A percentile compares a stretch with the other conserved stretches of the same genome.
Evolutionary conservation across 2,888 invertebrate species (phyloP).

Genomic region (Galerucella pusilla): DNA sequence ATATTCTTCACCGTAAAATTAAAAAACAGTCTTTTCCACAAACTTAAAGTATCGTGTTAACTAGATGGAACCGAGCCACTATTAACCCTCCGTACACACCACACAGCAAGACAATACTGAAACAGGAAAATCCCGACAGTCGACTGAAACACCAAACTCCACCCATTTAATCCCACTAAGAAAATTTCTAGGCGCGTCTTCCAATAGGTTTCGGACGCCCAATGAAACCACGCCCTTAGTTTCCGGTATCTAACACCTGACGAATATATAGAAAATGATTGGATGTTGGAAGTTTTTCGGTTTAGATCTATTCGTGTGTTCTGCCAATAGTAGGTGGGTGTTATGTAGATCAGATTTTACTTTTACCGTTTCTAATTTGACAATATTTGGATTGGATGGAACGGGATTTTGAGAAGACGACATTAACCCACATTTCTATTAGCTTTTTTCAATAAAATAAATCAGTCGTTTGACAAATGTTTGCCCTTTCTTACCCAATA

Average conservation of each 20-base stretch:
- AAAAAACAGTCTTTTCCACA: conserved; percentile 1
- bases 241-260: conserved; percentile 61
- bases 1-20: not conserved
- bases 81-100: conserved; percentile 48
- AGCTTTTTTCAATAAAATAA: not conserved
- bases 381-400: conserved; percentile 23
- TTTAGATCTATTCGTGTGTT: conserved; percentile 18
- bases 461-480: too few species aligned
- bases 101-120: conserved; percentile 18
- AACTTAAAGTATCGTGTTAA: conserved; percentile 14
- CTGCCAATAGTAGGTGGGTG: conserved; percentile 18
- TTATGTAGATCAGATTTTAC: conserved; percentile 10
- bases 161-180: conserved; percentile 55
- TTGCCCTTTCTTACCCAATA: too few species aligned
- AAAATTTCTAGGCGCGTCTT: conserved; percentile 46
- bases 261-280: conserved; percentile 9
- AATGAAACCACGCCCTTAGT: conserved; percentile 50
- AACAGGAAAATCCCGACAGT: conserved; percentile 19
- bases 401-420: not conserved
- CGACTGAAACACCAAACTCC: conserved; percentile 53
- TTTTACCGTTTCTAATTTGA: conserved; percentile 21
- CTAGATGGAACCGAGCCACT: conserved; percentile 22
- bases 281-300: conserved; percentile 27
- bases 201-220: conserved; percentile 52
- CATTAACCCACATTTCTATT: not conserved